phyloP scores from a whole-genome alignment of 2,888 invertebrate species.

The Oxyteleia sp. region DNA sequence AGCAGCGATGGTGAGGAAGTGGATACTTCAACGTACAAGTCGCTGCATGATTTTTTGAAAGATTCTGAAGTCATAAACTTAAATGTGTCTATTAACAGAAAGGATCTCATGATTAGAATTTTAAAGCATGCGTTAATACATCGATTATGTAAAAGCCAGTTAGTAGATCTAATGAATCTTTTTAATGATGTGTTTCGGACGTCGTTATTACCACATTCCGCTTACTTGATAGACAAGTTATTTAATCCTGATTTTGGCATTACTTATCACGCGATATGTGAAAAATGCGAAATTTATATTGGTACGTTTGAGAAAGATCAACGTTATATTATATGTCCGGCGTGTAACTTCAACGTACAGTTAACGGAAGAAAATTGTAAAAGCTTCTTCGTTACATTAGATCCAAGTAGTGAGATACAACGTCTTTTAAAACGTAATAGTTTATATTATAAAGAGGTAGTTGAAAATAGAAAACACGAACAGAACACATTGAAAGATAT shows the following conservation, averaged over 20 bases:
- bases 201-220: background rate
- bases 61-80: too few relatives aligned
- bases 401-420: background rate
- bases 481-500: constrained; percentile 6
- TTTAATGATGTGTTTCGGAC: background rate
- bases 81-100: background rate
- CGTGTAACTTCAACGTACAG: background rate
- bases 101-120: background rate
- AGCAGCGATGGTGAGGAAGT: too few relatives aligned
- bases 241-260: background rate
- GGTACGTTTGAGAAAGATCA: background rate
- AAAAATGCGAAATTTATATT: background rate
- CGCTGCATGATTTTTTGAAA: too few relatives aligned
- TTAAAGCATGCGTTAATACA: background rate
- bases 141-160: background rate
- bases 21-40: too few relatives aligned
- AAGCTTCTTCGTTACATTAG: background rate
- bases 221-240: background rate
- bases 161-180: background rate
- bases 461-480: constrained; percentile 11
- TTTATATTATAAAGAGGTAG: background rate
- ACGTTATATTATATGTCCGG: background rate
- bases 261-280: background rate
- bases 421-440: background rate
- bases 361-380: background rate